Percentiles rank a stretch among this genome's conserved stretches.
Evolutionary conservation across 2,888 invertebrate genomes (phyloP).

Genomic region (Ecliptopera silaceata): DNA sequence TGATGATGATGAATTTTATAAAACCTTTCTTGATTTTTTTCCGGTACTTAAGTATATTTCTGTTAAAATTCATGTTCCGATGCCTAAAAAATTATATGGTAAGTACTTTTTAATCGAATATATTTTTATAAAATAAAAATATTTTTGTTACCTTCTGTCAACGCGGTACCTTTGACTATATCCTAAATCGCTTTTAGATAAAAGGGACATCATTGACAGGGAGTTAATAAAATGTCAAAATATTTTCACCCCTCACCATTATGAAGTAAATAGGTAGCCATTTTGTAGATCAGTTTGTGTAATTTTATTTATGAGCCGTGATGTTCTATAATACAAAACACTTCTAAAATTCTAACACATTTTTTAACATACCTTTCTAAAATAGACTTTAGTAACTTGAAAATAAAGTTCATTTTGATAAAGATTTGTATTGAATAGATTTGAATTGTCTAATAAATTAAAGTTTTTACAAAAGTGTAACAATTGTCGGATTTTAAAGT

Average conservation of each 20-base stretch:
- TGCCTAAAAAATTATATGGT: too few relatives aligned
- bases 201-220: conserved; percentile 28
- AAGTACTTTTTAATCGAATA: too few relatives aligned
- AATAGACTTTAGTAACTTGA: not conserved
- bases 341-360: conserved; percentile 37
- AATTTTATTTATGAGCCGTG: conserved; percentile 80
- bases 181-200: conserved; percentile 38
- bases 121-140: too few relatives aligned
- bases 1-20: too few relatives aligned
- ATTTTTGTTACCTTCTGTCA: too few relatives aligned
- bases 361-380: not conserved
- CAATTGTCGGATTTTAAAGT: conserved; percentile 62
- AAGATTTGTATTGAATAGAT: conserved; percentile 16
- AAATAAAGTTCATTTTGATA: conserved; percentile 7
- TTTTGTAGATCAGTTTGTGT: conserved; percentile 62
- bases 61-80: too few relatives aligned
- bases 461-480: conserved; percentile 64
- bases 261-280: conserved; percentile 68
- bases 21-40: too few relatives aligned
- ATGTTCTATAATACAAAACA: conserved; percentile 56
- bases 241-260: conserved; percentile 69
- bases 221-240: conserved; percentile 70
- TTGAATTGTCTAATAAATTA: conserved; percentile 58
- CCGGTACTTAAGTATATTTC: too few relatives aligned
- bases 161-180: conserved; percentile 7